Conservation (phyloP, 2,888 invertebrate species). For the Megastigmus dorsalis region DNA sequence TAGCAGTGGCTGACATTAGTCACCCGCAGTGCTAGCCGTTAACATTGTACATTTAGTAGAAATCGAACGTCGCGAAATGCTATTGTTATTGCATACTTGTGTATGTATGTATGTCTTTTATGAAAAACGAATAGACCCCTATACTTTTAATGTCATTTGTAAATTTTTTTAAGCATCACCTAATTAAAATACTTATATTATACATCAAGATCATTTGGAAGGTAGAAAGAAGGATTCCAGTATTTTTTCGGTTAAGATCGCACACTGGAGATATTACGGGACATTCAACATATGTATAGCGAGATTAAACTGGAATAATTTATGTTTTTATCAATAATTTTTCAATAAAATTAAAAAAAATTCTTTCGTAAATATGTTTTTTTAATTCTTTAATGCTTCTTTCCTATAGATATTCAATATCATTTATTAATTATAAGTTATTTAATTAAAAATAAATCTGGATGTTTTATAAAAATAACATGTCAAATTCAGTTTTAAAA, state of each 20-base stretch:
- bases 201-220: slow-evolving; percentile 28
- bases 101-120: slow-evolving; percentile 43
- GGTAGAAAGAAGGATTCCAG: slow-evolving; percentile 28
- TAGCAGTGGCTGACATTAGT: slow-evolving; percentile 6
- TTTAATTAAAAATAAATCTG: too few relatives aligned
- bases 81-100: slow-evolving; percentile 48
- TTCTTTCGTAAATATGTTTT: slow-evolving; percentile 36
- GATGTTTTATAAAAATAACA: too few relatives aligned
- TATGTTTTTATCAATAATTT: slow-evolving; percentile 69
- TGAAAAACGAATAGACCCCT: slow-evolving; percentile 38
- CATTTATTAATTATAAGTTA: too few relatives aligned
- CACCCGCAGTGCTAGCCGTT: slow-evolving; percentile 27
- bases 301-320: slow-evolving; percentile 64
- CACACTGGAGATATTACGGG: slow-evolving; percentile 14
- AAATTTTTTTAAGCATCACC: slow-evolving; percentile 39
- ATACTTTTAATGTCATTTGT: slow-evolving; percentile 46
- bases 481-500: too few relatives aligned
- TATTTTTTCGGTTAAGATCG: slow-evolving; percentile 33
- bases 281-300: slow-evolving; percentile 52
- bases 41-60: slow-evolving; percentile 46
- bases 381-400: background rate
- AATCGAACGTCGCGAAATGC: slow-evolving; percentile 37
- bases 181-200: slow-evolving; percentile 33
- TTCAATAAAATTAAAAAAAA: slow-evolving; percentile 65
- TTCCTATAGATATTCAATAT: too few relatives aligned